phyloP scores from a whole-genome alignment of 2,797 vertebrate species.

The Manis javanica region DNA sequence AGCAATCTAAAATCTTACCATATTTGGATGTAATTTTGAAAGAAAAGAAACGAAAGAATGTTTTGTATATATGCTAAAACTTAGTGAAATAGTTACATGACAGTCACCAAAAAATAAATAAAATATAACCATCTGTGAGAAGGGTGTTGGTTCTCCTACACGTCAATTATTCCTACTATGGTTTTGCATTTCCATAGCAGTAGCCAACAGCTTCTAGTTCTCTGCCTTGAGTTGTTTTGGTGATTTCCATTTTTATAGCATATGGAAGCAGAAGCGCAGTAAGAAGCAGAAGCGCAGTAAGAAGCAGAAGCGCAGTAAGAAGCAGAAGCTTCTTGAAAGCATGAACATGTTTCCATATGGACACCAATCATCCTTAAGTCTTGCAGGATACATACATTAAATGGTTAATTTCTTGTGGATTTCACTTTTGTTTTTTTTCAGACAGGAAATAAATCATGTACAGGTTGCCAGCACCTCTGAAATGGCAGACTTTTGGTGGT shows the following conservation, averaged over 20 bases:
- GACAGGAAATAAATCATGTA: not conserved
- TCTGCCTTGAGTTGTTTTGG: not conserved
- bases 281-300: not conserved
- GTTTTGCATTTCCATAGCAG: not conserved
- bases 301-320: not conserved
- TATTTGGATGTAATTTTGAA: not conserved
- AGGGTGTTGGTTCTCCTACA: not conserved
- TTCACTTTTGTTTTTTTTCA: not conserved
- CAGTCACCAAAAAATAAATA: not conserved
- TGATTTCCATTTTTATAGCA: not conserved
- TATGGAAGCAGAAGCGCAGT: not conserved
- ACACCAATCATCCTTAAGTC: not conserved
- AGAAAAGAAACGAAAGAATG: not conserved
- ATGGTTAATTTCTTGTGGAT: not conserved
- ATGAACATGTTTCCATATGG: not conserved
- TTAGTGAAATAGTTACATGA: not conserved
- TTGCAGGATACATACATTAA: not conserved
- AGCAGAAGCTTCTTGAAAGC: not conserved
- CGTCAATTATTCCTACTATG: not conserved
- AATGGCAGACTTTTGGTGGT: not conserved
- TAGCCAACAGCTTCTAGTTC: not conserved
- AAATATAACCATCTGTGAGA: not conserved
- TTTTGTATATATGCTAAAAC: not conserved
- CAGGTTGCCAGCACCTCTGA: not conserved
- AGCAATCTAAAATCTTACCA: not conserved